Evolutionary conservation across 2,113 vertebrate genomes (phyloP), one percentile per base, ranked within the genome.

Genomic region (Aramus guarauna): DNA sequence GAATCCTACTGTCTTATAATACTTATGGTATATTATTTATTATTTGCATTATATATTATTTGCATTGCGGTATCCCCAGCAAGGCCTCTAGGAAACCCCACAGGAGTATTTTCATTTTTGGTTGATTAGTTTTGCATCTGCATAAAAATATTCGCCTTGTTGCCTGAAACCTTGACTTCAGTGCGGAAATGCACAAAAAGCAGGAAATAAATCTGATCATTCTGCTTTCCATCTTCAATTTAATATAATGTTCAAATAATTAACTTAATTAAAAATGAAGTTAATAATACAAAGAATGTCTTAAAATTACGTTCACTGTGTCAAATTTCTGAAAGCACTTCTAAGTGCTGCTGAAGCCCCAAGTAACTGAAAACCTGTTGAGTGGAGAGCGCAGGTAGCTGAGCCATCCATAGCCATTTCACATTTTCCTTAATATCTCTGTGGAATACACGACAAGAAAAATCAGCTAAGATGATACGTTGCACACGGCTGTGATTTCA

Each of bases 101-200:
- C 0, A 85, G 77, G 80, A 95, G 29, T 62, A 85, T 91, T 96
- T 96, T 90, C 74, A 45, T 73, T 47, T 96, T 92, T 80, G 92
- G 82, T 71, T 96, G 92, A 97, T 94, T 88, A 88, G 89, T 95
- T 97, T 96, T 95, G 84, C 77, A 95, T 95, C 81, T 94, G 95
- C 84, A 88, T 94, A 82, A 97, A 96, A 96, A 94, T 90, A 96
- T 80, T 94, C 94, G 80, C 91, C 89, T 89, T 37, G 62, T 36
- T 89, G 84, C 86, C 87, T 89, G 87, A 90, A 96, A 88, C 50
- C 74, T 62, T 23, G 34, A 90, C 58, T 95, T 82, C 69, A 58
- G 53, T 16, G 30, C 0, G 1, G 71, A 90, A 95, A 86, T 0
- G 1, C 52, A 68, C 52, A 86, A 88, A 93, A 94, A 62, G 37